Conservation (phyloP, 1,140 invertebrate species). For the Chymomyza costata region DNA sequence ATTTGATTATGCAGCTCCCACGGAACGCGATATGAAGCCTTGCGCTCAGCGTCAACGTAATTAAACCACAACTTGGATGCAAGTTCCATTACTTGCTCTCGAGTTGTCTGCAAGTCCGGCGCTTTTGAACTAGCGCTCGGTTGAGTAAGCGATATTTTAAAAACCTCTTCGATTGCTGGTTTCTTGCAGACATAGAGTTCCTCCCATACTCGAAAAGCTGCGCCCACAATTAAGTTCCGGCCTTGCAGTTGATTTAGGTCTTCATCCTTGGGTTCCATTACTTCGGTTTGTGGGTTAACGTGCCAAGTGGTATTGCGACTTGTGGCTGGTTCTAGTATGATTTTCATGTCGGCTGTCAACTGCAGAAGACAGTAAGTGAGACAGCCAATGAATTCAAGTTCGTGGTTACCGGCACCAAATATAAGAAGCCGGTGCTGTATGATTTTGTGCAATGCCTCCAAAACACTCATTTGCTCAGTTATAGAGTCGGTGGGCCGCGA, state of each 20-base stretch:
- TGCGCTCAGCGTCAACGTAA: constrained; percentile 92
- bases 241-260: constrained; percentile 86
- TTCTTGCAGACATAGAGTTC: constrained; percentile 97
- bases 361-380: constrained; percentile 96
- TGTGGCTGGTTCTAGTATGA: constrained; percentile 84
- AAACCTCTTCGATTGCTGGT: constrained; percentile 94
- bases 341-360: constrained; percentile 92
- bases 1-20: constrained; percentile 97
- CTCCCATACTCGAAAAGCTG: constrained; percentile 96
- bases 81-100: constrained; percentile 89
- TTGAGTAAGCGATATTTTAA: constrained; percentile 87
- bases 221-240: constrained; percentile 90
- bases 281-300: constrained; percentile 84
- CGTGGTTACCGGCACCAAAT: constrained; percentile 95
- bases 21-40: constrained; percentile 87
- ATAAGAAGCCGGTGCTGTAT: constrained; percentile 88
- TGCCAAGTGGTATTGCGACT: constrained; percentile 88
- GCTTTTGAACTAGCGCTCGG: constrained; percentile 85
- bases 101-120: constrained; percentile 85
- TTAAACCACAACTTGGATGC: constrained; percentile 92
- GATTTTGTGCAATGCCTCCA: constrained; percentile 95
- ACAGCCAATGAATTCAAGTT: constrained; percentile 96
- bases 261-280: constrained; percentile 84
- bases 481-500: constrained; percentile 92
- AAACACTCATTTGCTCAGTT: constrained; percentile 92